Evolutionary conservation across 2,113 vertebrate species (phyloP).

Genomic region (Neodontobutis hainanensis): DNA sequence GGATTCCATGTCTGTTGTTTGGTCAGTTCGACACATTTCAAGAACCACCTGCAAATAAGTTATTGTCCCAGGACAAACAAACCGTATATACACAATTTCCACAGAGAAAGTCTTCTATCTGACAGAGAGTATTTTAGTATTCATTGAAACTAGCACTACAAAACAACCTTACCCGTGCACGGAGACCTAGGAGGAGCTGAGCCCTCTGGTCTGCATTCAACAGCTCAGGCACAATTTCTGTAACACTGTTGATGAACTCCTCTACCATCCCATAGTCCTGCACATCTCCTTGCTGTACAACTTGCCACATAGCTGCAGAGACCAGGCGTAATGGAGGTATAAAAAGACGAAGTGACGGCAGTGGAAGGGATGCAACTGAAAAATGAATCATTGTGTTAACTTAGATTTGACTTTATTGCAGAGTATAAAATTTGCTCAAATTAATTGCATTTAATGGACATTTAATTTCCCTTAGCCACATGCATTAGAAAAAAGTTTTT

Average conservation of each 20-base stretch:
- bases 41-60: conserved; percentile 64
- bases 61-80: not conserved
- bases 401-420: too few relatives aligned
- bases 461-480: too few relatives aligned
- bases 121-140: too few relatives aligned
- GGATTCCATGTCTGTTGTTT: conserved; percentile 41
- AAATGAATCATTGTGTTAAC: not conserved
- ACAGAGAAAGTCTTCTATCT: too few relatives aligned
- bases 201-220: conserved; percentile 79
- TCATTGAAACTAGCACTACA: not conserved
- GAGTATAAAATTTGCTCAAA: too few relatives aligned
- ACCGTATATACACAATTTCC: too few relatives aligned
- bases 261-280: conserved; percentile 76
- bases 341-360: conserved; percentile 71
- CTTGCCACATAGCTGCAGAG: conserved; percentile 78
- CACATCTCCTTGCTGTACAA: conserved; percentile 63
- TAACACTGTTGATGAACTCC: conserved; percentile 76
- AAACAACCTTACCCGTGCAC: conserved; percentile 73
- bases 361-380: conserved; percentile 54
- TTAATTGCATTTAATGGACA: too few relatives aligned
- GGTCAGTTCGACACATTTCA: conserved; percentile 62
- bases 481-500: too few relatives aligned
- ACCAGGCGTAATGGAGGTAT: conserved; percentile 73
- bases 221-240: conserved; percentile 73
- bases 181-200: conserved; percentile 80